Evolutionary conservation across 2,113 vertebrate genomes (phyloP), one percentile per base, ranked within the genome.

Genomic region (Odobenus rosmarus): DNA sequence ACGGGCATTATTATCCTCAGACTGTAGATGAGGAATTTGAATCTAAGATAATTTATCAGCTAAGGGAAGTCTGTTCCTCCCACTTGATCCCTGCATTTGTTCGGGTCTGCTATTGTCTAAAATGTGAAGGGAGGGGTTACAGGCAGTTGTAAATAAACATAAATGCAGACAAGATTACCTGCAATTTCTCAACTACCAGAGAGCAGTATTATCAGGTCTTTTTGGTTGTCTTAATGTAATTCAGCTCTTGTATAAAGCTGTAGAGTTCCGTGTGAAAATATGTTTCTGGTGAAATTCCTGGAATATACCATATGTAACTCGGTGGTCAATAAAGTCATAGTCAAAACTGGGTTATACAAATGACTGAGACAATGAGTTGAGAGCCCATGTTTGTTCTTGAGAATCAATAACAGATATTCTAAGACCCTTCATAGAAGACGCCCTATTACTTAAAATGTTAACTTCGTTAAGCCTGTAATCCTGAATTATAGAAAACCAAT

Each of bases 231-330:
- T 95, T 69, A 69, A 51, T 67, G 3, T 62, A 83, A 46, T 23
- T 83, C 3, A 57, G 18, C 46, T 92, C 36, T 79, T 42, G 14
- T 16, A 21, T 42, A 76, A 4, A 55, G 8, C 11, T 85, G 18
- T 59, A 18, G 79, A 55, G 61, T 95, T 91, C 80, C 87, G 4
- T 77, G 4, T 86, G 26, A 55, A 9, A 46, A 12, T 86, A 21
- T 93, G 21, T 77, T 93, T 88, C 74, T 92, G 79, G n/a, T 79
- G 53, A 92, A 83, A 84, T 69, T 92, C 19, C 46, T 51, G n/a
- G 16, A 61, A 53, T 62, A 51, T 57, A 91, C 11, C 42, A 31
- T 57, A 24, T n/a, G 8, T 33, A 77, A 80, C 28, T 87, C 61
- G 28, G 59, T 77, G 4, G 19, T 72, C 67, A 42, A 62, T 72